phyloP scores from a whole-genome alignment of 2,888 invertebrate species.

The Epinotia ramella region DNA sequence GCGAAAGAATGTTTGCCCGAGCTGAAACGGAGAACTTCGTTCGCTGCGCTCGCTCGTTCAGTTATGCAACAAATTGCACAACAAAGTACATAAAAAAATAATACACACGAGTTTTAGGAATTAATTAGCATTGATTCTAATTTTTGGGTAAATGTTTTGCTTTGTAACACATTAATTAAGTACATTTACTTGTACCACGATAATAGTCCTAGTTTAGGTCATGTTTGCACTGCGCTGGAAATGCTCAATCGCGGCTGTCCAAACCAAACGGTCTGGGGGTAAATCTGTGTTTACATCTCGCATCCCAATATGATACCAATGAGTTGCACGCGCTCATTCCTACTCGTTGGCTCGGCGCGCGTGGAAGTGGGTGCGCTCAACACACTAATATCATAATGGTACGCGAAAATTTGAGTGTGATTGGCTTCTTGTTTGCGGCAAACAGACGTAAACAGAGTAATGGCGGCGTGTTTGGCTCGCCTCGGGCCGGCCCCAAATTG shows the following conservation, averaged over 20 bases:
- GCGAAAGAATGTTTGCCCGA: too few species aligned
- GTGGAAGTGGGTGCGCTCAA: neutral
- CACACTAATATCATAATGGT: neutral
- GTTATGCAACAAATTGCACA: too few species aligned
- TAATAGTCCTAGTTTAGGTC: neutral
- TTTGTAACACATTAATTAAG: too few species aligned
- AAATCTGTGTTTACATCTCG: neutral
- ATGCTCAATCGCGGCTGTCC: constrained; percentile 28
- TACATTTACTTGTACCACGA: neutral
- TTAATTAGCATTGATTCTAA: too few species aligned
- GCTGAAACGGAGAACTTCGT: too few species aligned
- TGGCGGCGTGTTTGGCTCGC: neutral
- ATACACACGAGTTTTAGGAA: too few species aligned
- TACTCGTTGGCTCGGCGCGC: too few species aligned
- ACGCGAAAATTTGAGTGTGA: neutral
- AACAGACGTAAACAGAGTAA: constrained; percentile 29
- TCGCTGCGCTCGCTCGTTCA: too few species aligned
- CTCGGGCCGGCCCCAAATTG: constrained; percentile 12
- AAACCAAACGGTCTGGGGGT: constrained; percentile 26
- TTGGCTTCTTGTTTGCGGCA: constrained; percentile 18
- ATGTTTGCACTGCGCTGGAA: constrained; percentile 14
- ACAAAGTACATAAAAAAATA: too few species aligned
- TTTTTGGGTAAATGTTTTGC: too few species aligned
- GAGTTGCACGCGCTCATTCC: too few species aligned
- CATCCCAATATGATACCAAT: neutral